Evolutionary conservation across 1,140 invertebrate species (phyloP).

Genomic region (Physella acuta): DNA sequence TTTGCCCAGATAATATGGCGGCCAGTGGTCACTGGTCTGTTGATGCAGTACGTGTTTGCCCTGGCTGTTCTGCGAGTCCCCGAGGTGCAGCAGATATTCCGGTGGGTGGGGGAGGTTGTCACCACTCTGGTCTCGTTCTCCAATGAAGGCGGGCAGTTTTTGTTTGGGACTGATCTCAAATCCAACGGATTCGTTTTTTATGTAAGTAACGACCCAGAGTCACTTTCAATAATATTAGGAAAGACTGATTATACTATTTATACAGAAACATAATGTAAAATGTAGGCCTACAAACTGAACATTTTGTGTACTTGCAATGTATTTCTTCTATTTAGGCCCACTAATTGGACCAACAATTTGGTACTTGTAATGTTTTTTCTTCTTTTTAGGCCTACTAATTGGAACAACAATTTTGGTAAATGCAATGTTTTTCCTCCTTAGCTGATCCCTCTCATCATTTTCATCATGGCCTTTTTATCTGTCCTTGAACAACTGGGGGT

Average conservation of each 20-base stretch:
- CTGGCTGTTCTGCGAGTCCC: constrained; percentile 7
- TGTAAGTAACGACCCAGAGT: not conserved
- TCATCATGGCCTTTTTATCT: not conserved
- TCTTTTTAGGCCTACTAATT: too few relatives aligned
- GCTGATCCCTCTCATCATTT: not conserved
- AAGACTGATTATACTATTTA: too few relatives aligned
- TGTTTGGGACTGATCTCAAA: not conserved
- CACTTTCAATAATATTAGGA: too few relatives aligned
- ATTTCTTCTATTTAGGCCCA: too few relatives aligned
- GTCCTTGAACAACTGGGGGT: constrained; percentile 7
- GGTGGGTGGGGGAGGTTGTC: constrained; percentile 3
- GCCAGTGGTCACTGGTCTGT: constrained; percentile 1
- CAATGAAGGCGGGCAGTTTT: not conserved
- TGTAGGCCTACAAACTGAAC: too few relatives aligned
- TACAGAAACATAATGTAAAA: too few relatives aligned
- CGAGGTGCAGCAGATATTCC: not conserved
- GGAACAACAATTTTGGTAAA: too few relatives aligned
- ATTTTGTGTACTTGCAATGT: too few relatives aligned
- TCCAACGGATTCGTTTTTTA: not conserved
- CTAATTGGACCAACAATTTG: too few relatives aligned
- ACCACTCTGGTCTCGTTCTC: not conserved
- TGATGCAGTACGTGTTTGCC: constrained; percentile 15
- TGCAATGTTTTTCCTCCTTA: too few relatives aligned
- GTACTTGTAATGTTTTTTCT: too few relatives aligned
- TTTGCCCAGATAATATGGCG: constrained; percentile 6